Evolutionary conservation across 2,797 vertebrate species (phyloP), one percentile per base, ranked within the genome.

Genomic region (Semotilus atromaculatus): DNA sequence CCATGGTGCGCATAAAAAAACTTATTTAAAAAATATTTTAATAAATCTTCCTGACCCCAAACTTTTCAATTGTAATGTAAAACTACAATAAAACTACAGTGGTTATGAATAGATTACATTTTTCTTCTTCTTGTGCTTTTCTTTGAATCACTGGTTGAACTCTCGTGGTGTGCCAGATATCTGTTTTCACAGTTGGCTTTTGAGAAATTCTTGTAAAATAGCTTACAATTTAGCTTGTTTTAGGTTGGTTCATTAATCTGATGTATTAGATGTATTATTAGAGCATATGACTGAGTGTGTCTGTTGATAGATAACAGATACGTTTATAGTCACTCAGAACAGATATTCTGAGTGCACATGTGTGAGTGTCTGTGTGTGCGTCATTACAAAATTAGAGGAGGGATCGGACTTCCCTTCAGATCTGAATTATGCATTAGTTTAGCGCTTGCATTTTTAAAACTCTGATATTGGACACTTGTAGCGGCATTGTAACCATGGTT

Each of bases 361-460:
- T 3, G 16, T n/a, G n/a, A 26, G 7, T 55, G 8, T 53, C 7
- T 23, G 5, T 64, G 14, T 29, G 4, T 36, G 19, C 31, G 19
- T 48, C 43, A 58, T 82, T 45, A 5, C n/a, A 45, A 23, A 34
- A 55, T 55, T 45, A 70, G 4, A 40, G n/a, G 18, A 23, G 36
- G 23, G 38, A 58, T 83, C 8, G 5, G 72, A n/a, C 26, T 55
- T 74, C 81, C 11, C 31, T 76, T 81, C n/a, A 81, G 38, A n/a
- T 62, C 10, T 85, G 18, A 77, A 84, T 77, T 72, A 82, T 87
- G 31, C 64, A 87, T 81, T 38, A 71, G 53, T 66, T 72, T 68
- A 66, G 21, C 6, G 58, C 51, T n/a, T 87, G 82, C 77, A 87
- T 87, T 76, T 84, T 87, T 84, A 77, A 86, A 64, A 43, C 21